Evolutionary conservation across 53 echinoderm and acorn worm genomes (phyloP).

Genomic region (Holothuria leucospilota): DNA sequence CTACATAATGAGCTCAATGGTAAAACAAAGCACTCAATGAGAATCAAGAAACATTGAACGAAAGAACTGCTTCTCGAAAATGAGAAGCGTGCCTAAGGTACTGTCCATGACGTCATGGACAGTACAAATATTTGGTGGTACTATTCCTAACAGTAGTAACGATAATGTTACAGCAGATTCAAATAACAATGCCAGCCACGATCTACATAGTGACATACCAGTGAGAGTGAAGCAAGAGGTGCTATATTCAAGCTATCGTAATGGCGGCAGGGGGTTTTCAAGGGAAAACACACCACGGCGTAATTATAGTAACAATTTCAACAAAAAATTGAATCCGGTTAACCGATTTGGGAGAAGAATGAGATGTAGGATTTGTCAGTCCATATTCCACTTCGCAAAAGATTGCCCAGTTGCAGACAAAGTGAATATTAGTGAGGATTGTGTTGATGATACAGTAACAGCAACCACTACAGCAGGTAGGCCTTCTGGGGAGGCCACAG

Average conservation of each 20-base stretch:
- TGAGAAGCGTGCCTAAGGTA: no score
- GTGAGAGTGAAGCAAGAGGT: not conserved
- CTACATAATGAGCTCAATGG: no score
- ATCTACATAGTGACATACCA: not conserved
- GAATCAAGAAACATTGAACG: no score
- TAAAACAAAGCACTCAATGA: no score
- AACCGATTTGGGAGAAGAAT: not conserved
- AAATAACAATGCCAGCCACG: no score
- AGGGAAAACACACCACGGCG: no score
- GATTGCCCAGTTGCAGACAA: not conserved
- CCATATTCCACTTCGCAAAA: not conserved
- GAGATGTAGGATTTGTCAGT: slow-evolving; percentile 8
- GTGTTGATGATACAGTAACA: not conserved
- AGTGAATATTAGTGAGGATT: not conserved
- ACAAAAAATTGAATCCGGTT: not conserved
- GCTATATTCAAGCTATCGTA: not conserved
- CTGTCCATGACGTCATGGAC: no score
- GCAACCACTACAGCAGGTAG: no score
- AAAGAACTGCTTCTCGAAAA: no score
- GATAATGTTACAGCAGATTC: no score
- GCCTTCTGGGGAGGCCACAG: no score
- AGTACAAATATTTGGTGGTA: not conserved
- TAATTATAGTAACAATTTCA: no score
- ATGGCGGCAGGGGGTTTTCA: not conserved
- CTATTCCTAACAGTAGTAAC: not conserved